Evolutionary conservation across 64 coral and sea anemone genomes (phyloP).

Genomic region (Actinia equina): DNA sequence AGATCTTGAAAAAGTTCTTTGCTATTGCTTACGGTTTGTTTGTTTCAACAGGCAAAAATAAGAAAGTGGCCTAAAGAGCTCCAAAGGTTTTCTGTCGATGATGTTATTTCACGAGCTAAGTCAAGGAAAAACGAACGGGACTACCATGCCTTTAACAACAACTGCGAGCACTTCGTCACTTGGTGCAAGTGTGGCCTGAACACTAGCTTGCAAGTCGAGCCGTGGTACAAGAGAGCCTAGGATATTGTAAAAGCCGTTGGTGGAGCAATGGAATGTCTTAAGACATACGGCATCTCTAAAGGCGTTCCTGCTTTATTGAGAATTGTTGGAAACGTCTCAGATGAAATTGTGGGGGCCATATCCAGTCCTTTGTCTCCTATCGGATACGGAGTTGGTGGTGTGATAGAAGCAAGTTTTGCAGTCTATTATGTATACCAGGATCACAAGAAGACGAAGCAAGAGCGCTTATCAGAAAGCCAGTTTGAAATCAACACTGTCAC

Average conservation of each 20-base stretch:
- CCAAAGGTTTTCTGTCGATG: conserved; percentile 20
- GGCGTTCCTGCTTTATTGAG: neutral
- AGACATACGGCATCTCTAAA: neutral
- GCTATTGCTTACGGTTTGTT: too few relatives aligned
- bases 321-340: neutral
- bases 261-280: neutral
- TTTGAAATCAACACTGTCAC: neutral
- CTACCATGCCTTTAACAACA: conserved; percentile 44
- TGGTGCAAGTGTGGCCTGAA: conserved; percentile 57
- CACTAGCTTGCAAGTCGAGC: conserved; percentile 43
- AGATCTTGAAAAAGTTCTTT: too few relatives aligned
- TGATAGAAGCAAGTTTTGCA: neutral
- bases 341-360: neutral
- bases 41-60: conserved; percentile 7
- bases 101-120: conserved; percentile 25
- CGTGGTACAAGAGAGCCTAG: neutral
- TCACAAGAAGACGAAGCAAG: neutral
- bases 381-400: neutral
- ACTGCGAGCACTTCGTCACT: conserved; percentile 58
- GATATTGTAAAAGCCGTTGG: neutral
- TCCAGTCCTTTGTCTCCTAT: neutral
- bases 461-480: neutral
- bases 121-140: neutral
- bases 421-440: neutral
- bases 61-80: conserved; percentile 59